Evolutionary conservation across 1,140 invertebrate species (phyloP).

Genomic region (Bombyx mandarina): DNA sequence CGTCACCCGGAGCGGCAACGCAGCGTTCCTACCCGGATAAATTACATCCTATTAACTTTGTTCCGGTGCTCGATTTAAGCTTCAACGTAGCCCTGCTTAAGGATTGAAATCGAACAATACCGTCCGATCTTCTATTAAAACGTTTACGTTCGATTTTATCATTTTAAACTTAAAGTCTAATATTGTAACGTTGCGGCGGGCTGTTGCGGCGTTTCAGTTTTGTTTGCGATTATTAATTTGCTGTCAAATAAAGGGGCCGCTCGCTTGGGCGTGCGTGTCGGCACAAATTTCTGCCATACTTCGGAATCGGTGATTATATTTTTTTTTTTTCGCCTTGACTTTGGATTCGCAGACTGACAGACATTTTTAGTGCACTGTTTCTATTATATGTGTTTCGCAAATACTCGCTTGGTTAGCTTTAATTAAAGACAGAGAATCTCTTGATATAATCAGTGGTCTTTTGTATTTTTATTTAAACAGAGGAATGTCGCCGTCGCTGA

Average conservation of each 20-base stretch:
- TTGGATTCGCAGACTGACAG: conserved; percentile 57
- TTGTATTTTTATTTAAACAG: too few relatives aligned
- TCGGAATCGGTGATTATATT: conserved; percentile 58
- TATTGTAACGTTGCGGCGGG: conserved; percentile 31
- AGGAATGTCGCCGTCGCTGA: too few relatives aligned
- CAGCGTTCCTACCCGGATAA: conserved; percentile 61
- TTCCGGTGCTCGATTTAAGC: conserved; percentile 59
- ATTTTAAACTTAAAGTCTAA: conserved; percentile 47
- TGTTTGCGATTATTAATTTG: conserved; percentile 63
- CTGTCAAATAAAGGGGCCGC: conserved; percentile 70
- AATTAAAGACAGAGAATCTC: too few relatives aligned
- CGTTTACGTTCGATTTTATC: conserved; percentile 50
- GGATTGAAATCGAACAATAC: conserved; percentile 62
- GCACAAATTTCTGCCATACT: conserved; percentile 69
- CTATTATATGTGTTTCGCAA: conserved; percentile 31
- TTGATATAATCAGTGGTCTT: too few relatives aligned
- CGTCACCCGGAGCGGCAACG: conserved; percentile 56
- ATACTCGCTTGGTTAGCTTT: too few relatives aligned
- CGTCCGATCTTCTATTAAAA: conserved; percentile 27
- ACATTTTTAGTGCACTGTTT: conserved; percentile 35
- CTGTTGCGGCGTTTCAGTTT: conserved; percentile 50
- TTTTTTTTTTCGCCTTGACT: conserved; percentile 56
- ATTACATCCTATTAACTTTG: conserved; percentile 68
- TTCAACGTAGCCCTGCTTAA: conserved; percentile 53
- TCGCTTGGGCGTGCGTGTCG: conserved; percentile 65